phyloP scores from a whole-genome alignment of 2,888 invertebrate species.

The Thereva nobilitata region DNA sequence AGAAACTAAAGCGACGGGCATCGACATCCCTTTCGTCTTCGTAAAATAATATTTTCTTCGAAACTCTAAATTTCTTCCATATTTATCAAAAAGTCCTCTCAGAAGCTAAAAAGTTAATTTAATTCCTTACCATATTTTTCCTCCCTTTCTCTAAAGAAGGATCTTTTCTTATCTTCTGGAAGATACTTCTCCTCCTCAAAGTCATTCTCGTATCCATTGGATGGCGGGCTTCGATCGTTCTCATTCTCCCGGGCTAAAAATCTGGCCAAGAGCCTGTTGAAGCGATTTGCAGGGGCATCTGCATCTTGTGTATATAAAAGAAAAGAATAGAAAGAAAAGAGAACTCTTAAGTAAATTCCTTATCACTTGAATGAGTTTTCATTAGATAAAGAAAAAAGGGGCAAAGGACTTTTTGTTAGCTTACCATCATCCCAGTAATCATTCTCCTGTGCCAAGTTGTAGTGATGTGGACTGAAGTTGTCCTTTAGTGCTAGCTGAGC shows the following conservation, averaged over 20 bases:
- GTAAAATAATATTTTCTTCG: neutral
- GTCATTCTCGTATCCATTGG: conserved; percentile 47
- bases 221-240: conserved; percentile 46
- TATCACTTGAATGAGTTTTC: conserved; percentile 5
- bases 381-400: neutral
- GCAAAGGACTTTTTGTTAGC: conserved; percentile 38
- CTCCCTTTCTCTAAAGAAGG: conserved; percentile 56
- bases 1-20: too few relatives aligned
- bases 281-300: conserved; percentile 40
- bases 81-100: neutral
- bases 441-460: conserved; percentile 45
- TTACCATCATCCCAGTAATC: conserved; percentile 57
- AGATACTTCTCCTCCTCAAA: conserved; percentile 51
- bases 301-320: neutral
- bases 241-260: conserved; percentile 55
- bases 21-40: too few relatives aligned
- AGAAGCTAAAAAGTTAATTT: neutral
- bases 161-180: conserved; percentile 51
- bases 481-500: conserved; percentile 47
- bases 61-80: too few relatives aligned
- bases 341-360: neutral
- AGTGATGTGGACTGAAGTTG: conserved; percentile 42
- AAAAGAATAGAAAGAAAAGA: neutral
- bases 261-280: conserved; percentile 55
- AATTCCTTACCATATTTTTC: conserved; percentile 53